Base-by-base conservation (phyloP, 2,888 invertebrate genomes). In the Epistrophe eligans region DNA sequence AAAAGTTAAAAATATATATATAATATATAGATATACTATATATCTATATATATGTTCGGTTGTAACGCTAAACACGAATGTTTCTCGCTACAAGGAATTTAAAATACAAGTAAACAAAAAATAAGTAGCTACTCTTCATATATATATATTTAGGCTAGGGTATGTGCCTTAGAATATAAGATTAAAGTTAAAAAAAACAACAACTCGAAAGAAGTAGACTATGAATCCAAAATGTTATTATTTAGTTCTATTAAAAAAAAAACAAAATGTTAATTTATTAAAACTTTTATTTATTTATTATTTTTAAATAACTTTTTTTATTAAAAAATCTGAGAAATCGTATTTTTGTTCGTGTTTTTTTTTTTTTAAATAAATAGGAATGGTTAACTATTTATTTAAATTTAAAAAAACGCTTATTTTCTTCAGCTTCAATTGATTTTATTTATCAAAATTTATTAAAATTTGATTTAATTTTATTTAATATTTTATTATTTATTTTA, bases 111-210 rank as follows among this genome's bases (percentile, higher is more conserved):
- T 15, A 40, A 55, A 3, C 17, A 67, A 32, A 50, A n/a, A 19
- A 35, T n/a, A 19, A 24, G 17, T 48, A 50, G 38, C 2, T 38
- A 67, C 1, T 15, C 7, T 13, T n/a, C 1, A 35, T 48, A 48
- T 17, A 40, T 24, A 48, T 13, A 45, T 38, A 40, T 11, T 52
- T 70, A 74, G 55, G 67, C 62, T 74, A 79, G 73, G 73, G 83
- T 83, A 73, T 74, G 83, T 83, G 83, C 83, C 83, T 83, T 83
- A 79, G 83, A 50, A 73, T 35, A 48, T 83, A 83, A 83, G 79
- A 66, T 67, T 32, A 58, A 80, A 38, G 0, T 38, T 40, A 71
- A 28, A 28, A 19, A 28, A 62, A 28, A 15, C n/a, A 15, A 48
- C 17, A n/a, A 40, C 17, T 58, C 13, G n/a, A 45, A 64, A 11